Conservation (phyloP, 2,797 vertebrate genomes). For the Dendrocincla tyrannina region DNA sequence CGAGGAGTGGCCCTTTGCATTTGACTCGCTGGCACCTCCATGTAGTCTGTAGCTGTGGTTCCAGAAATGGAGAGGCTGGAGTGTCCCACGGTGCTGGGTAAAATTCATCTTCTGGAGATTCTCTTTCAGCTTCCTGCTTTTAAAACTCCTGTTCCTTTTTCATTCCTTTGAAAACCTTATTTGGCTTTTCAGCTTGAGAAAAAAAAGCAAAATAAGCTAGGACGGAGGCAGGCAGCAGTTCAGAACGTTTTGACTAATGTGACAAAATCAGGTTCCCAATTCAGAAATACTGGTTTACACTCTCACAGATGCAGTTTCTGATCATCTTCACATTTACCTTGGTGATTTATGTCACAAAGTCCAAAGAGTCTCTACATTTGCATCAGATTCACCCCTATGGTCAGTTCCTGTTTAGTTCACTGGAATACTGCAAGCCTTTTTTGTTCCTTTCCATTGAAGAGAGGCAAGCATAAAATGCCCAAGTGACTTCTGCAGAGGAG, state of each 20-base stretch:
- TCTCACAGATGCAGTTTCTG: neutral
- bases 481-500: neutral
- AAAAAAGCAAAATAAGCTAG: neutral
- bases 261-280: neutral
- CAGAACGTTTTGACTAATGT: neutral
- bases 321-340: neutral
- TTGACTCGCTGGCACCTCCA: constrained; percentile 60
- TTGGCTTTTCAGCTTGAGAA: constrained; percentile 9
- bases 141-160: neutral
- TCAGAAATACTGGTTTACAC: neutral
- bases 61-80: constrained; percentile 75
- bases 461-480: neutral
- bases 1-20: constrained; percentile 74
- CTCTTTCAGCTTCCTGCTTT: neutral
- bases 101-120: constrained; percentile 79
- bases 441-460: neutral
- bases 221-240: neutral
- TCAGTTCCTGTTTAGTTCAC: constrained; percentile 1
- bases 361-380: neutral
- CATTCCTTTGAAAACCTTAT: constrained; percentile 21
- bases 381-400: neutral
- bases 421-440: neutral
- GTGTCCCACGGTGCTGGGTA: constrained; percentile 70
- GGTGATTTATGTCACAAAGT: neutral
- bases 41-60: constrained; percentile 73